Evolutionary conservation across 2,113 vertebrate genomes (phyloP).

Genomic region (Oceanites oceanicus): DNA sequence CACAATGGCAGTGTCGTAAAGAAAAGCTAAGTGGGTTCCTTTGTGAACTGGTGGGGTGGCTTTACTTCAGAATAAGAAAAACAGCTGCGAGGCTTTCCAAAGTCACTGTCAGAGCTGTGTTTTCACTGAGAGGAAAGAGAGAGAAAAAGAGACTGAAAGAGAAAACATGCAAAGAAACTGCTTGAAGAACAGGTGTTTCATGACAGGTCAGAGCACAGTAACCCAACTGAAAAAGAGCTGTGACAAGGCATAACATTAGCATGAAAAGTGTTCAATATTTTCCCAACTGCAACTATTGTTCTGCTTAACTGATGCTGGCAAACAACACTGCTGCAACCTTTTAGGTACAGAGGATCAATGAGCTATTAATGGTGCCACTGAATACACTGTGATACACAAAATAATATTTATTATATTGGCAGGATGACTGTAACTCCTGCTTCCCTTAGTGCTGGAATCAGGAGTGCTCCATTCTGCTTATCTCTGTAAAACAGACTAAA

Average conservation of each 20-base stretch:
- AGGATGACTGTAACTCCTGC: neutral
- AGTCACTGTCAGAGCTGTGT: neutral
- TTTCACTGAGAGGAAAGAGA: neutral
- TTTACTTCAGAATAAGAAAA: neutral
- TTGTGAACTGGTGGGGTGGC: neutral
- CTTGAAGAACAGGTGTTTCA: neutral
- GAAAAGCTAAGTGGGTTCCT: neutral
- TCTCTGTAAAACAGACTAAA: neutral
- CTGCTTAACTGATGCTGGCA: neutral
- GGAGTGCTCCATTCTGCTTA: neutral
- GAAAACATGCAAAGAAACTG: neutral
- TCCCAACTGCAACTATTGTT: neutral
- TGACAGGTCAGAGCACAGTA: neutral
- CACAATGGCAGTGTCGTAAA: neutral
- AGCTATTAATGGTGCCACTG: neutral
- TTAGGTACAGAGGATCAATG: neutral
- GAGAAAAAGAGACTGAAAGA: neutral
- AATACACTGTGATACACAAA: neutral
- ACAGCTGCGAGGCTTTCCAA: neutral
- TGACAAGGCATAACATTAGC: neutral
- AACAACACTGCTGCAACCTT: neutral
- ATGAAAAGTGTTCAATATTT: neutral
- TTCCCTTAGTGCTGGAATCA: neutral
- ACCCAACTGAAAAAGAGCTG: neutral
- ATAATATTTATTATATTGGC: neutral